Percentiles rank a stretch among this genome's conserved stretches.
phyloP scores from a whole-genome alignment of 2,113 vertebrate genomes.

The Saguinus imperator region DNA sequence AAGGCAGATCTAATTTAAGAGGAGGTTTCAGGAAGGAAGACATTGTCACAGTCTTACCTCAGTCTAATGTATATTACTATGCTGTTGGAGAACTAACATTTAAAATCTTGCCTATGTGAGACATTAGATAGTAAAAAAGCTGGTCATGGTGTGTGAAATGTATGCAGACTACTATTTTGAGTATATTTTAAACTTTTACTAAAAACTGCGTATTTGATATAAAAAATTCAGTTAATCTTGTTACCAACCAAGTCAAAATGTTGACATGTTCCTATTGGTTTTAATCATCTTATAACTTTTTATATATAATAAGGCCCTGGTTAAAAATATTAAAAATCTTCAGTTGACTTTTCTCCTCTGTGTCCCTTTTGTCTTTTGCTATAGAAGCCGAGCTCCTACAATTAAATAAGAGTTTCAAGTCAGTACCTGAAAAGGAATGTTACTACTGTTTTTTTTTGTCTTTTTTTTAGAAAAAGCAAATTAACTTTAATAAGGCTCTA shows the following conservation, averaged over 20 bases:
- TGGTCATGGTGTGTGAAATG: background rate
- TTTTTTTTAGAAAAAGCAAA: conserved; percentile 27
- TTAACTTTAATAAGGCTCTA: conserved; percentile 20
- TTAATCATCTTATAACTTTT: conserved; percentile 3
- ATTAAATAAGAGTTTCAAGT: conserved; percentile 27
- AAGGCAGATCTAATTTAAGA: conserved; percentile 75
- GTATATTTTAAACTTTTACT: conserved; percentile 14
- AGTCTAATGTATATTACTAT: conserved; percentile 17
- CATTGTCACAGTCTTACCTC: background rate
- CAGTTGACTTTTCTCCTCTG: background rate
- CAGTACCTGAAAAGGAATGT: background rate
- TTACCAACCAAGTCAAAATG: background rate
- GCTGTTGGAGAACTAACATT: conserved; percentile 33
- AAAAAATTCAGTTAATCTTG: background rate
- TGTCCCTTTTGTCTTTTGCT: conserved; percentile 22
- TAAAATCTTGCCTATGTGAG: conserved; percentile 28
- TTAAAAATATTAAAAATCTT: conserved; percentile 26
- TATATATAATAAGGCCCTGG: background rate
- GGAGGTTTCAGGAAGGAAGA: conserved; percentile 66
- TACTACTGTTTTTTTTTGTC: background rate
- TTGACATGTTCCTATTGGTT: conserved; percentile 11
- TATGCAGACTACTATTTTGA: conserved; percentile 7
- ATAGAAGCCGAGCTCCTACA: background rate
- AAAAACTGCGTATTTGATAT: conserved; percentile 16
- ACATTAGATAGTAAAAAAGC: background rate